phyloP scores from a whole-genome alignment of 2,113 vertebrate genomes.

The Myotis davidii region DNA sequence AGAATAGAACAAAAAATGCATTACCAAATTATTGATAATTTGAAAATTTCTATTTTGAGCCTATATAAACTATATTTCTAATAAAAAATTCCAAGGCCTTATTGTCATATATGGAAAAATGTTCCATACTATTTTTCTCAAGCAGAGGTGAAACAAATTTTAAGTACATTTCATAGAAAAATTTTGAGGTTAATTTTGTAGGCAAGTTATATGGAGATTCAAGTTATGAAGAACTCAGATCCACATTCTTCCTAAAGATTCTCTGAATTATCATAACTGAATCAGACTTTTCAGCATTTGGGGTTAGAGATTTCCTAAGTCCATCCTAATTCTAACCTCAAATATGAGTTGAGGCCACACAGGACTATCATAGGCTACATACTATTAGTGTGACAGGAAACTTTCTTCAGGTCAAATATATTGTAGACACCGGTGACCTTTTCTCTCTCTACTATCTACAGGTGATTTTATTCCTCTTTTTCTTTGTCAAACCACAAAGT shows the following conservation, averaged over 20 bases:
- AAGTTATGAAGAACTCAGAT: not conserved
- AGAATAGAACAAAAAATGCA: not conserved
- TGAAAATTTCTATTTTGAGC: slow-evolving; percentile 29
- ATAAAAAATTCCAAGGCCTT: not conserved
- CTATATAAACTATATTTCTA: not conserved
- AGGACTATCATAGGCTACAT: not conserved
- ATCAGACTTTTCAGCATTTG: not conserved
- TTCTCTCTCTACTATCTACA: not conserved
- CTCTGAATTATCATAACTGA: not conserved
- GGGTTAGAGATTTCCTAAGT: not conserved
- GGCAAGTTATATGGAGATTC: not conserved
- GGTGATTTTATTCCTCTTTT: not conserved
- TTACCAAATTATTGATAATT: not conserved
- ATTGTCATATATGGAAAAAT: not conserved
- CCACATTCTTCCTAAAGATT: not conserved
- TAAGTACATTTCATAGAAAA: slow-evolving; percentile 16
- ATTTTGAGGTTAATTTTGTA: not conserved
- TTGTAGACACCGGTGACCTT: not conserved
- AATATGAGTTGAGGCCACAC: not conserved
- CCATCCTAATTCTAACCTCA: not conserved
- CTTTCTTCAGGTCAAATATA: not conserved
- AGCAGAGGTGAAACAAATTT: slow-evolving; percentile 11
- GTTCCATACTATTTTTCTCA: not conserved
- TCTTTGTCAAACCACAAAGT: not conserved
- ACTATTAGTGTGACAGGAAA: not conserved